Percentiles rank a stretch among this genome's conserved stretches.
Conservation (phyloP, 2,797 vertebrate species). For the Ceryle rudis region DNA sequence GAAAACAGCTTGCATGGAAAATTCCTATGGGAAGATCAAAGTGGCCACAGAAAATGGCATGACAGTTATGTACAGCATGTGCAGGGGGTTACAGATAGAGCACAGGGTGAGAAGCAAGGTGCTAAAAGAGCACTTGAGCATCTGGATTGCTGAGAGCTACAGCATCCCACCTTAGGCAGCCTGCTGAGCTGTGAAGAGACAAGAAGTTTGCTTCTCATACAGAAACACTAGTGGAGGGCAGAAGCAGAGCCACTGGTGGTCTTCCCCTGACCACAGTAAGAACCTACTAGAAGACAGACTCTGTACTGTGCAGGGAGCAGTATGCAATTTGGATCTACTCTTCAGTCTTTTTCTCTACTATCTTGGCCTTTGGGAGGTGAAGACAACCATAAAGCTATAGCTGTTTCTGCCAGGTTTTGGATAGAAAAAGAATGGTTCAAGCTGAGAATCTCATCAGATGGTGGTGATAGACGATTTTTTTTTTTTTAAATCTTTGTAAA, state of each 20-base stretch:
- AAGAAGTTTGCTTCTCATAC: not conserved
- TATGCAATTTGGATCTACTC: not conserved
- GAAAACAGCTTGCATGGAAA: not conserved
- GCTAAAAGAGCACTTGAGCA: not conserved
- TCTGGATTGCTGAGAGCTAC: not conserved
- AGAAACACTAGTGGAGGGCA: not conserved
- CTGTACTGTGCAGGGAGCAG: not conserved
- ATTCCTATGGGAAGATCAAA: not conserved
- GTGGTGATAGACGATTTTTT: not conserved
- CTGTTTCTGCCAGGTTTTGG: not conserved
- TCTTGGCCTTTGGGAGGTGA: not conserved
- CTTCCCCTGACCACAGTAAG: not conserved
- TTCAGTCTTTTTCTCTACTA: not conserved
- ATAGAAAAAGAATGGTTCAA: not conserved
- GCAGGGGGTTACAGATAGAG: not conserved
- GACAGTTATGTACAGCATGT: not conserved
- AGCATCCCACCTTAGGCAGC: not conserved
- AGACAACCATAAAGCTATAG: not conserved
- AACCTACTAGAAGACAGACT: not conserved
- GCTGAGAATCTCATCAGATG: not conserved
- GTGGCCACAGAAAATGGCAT: not conserved
- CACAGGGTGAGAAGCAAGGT: not conserved
- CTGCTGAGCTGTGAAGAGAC: not conserved
- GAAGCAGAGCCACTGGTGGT: not conserved
- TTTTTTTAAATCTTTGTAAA: not conserved